These are phyloP conservation scores for Panopea generosa DNA, from an alignment of 2,888 invertebrate species.

Conservation along the genomic window DNA sequence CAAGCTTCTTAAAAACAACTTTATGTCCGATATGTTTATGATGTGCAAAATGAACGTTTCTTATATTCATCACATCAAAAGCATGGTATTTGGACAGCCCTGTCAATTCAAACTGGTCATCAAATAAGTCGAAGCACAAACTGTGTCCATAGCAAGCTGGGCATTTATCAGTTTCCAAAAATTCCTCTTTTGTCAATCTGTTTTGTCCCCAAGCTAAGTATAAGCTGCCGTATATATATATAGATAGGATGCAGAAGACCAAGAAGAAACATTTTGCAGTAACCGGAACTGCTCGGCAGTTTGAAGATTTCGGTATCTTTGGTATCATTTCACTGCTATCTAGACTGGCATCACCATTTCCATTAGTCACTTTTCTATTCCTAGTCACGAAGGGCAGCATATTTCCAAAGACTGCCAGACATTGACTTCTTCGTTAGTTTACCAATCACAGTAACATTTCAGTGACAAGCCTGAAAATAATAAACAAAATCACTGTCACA, in stretches of 20 bases:
- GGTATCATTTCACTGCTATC: conserved; percentile 39
- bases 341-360: background rate
- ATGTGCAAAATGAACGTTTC: conserved; percentile 90
- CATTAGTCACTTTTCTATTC: conserved; percentile 27
- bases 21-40: conserved; percentile 85
- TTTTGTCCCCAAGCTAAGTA: conserved; percentile 62
- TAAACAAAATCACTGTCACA: no score
- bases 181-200: conserved; percentile 71
- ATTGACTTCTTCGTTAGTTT: no score
- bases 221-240: conserved; percentile 64
- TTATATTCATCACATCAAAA: conserved; percentile 88
- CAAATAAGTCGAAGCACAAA: conserved; percentile 89
- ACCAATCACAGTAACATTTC: no score
- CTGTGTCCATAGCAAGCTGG: conserved; percentile 91
- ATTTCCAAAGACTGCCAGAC: conserved; percentile 2
- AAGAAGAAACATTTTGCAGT: conserved; percentile 57
- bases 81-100: conserved; percentile 81
- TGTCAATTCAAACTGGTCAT: conserved; percentile 86
- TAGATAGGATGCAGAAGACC: conserved; percentile 39
- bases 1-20: conserved; percentile 91
- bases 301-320: conserved; percentile 33
- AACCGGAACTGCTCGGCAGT: conserved; percentile 29
- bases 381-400: conserved; percentile 55
- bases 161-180: conserved; percentile 86
- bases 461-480: no score